Base-by-base conservation (phyloP, 2,797 vertebrate genomes). In the Gymnothorax javanicus region DNA sequence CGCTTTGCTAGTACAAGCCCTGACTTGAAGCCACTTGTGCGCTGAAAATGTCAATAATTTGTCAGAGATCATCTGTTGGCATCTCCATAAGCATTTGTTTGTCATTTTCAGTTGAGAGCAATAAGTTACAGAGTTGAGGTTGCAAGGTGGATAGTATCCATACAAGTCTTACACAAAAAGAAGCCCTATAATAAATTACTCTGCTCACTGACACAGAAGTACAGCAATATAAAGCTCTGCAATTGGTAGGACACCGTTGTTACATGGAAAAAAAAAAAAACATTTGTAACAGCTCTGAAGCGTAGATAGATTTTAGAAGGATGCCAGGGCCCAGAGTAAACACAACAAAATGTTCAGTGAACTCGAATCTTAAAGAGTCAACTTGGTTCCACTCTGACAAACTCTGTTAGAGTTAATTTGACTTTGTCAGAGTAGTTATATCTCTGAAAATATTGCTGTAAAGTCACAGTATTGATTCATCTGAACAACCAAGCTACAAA, bases 171-270 rank as follows among this genome's bases (percentile, higher is more conserved):
- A 67, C 25, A n/a, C 7, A 67, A 67, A 73, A 73, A 43, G 71
- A 73, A 33, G 71, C 33, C 4, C 71, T 33, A 27, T 73, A 43
- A 43, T 73, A 13, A 12, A 43, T 12, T 8, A 12, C 25, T 73
- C 71, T 43, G 71, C 71, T 12, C 71, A 27, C 71, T 73, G 64
- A 67, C 64, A 67, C 64, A 67, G 64, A 67, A 67, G 64, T 67
- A n/a, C 23, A 67, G 64, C 25, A 67, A 67, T 67, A 67, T 67
- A 67, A 20, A 67, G 64, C 64, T n/a, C 15, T 64, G 60, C 60
- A 64, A 64, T 64, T 6, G 60, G 60, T 62, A 23, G 23, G 71
- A 11, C 27, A 73, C 71, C 25, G 27, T 73, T 27, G 43, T 15
- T 73, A 73, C 27, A 27, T 73, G 71, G 11, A 27, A 73, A n/a